Base-by-base conservation (phyloP, 2,888 invertebrate genomes). In the Metalampra italica region DNA sequence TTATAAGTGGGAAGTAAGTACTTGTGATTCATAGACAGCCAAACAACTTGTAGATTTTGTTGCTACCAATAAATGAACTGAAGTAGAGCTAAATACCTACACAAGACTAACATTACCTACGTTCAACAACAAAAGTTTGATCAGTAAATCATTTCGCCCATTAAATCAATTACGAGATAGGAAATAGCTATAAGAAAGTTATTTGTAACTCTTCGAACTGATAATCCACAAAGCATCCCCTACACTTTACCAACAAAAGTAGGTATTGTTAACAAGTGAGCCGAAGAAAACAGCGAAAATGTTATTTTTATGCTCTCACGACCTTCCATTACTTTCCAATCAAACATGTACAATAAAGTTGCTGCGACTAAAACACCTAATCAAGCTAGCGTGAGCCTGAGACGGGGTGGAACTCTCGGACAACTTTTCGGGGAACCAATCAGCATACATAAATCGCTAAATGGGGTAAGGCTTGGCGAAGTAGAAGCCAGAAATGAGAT, bases 311-410 rank as follows among this genome's bases (percentile, higher is more conserved):
- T 62, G 54, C 66, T 65, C 59, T 59, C 60, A 56, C 66, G 60
- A 59, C 64, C 68, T 64, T 64, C 66, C 67, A 73, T 77, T 72
- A 73, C 73, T 74, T 74, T 75, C 76, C 75, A 79, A 79, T 82
- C 78, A 77, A 79, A 82, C 68, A 79, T 79, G 61, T 62, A 71
- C 76, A 75, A 22, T 78, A 75, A 76, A 77, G 69, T 75, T 70
- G 63, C 60, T 60, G 50, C 59, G 64, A 67, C 71, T 66, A 70
- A 71, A 75, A 75, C 71, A 77, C 69, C 74, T 78, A 78, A 78
- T 78, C 78, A 79, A 69, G 54, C 59, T 55, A 54, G 57, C 52
- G 55, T 62, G 57, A 57, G 59, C 50, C 57, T 60, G 63, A 55
- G 61, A 54, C 50, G 59, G 52, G 53, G 50, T 32, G 37, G 52